phyloP scores from a whole-genome alignment of 2,888 invertebrate species.

The Meandrusa payeni region DNA sequence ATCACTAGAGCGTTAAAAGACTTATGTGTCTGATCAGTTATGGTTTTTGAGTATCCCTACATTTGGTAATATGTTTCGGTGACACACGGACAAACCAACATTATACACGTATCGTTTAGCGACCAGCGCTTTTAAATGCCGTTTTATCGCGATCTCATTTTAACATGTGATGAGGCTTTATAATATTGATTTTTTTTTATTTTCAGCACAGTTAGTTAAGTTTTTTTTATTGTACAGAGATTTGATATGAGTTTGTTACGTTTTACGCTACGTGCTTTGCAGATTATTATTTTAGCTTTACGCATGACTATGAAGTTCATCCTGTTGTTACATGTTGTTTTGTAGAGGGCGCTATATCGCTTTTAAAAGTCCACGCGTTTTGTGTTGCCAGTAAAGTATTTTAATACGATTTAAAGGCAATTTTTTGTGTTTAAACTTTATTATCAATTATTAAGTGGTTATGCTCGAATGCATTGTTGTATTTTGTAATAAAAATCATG shows the following conservation, averaged over 20 bases:
- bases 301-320: slow-evolving; percentile 21
- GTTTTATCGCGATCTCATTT: slow-evolving; percentile 58
- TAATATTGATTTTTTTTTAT: slow-evolving; percentile 43
- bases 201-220: slow-evolving; percentile 52
- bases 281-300: slow-evolving; percentile 30
- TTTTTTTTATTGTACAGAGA: slow-evolving; percentile 56
- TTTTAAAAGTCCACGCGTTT: not conserved
- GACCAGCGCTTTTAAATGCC: slow-evolving; percentile 29
- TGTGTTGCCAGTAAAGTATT: slow-evolving; percentile 19
- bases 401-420: slow-evolving; percentile 3
- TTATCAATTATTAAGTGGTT: no score
- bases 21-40: no score
- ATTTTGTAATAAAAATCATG: not conserved
- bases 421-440: slow-evolving; percentile 6
- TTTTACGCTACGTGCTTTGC: slow-evolving; percentile 41
- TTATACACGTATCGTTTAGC: slow-evolving; percentile 1
- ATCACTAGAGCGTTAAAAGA: no score
- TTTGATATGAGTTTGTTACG: slow-evolving; percentile 49
- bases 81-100: no score
- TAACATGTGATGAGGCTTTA: slow-evolving; percentile 64
- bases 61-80: no score
- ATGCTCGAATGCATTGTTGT: not conserved
- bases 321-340: slow-evolving; percentile 25
- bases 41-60: no score
- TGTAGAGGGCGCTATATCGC: slow-evolving; percentile 13